These are phyloP conservation scores for Leptinotarsa haldemani DNA, from an alignment of 2,888 invertebrate genomes.

Conservation along the genomic window DNA sequence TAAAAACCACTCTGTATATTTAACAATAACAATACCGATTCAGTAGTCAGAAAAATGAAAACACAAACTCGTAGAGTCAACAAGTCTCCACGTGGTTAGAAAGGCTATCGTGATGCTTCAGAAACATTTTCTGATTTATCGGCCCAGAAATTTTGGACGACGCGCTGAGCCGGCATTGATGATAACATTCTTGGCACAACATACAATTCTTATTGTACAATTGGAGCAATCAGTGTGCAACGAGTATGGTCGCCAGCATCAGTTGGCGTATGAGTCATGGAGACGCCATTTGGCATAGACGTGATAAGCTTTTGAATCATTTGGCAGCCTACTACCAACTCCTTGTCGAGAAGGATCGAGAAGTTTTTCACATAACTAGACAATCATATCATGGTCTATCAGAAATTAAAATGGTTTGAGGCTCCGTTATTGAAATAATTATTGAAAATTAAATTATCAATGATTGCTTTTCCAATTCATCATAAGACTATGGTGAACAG, in stretches of 20 bases:
- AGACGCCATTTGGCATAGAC: constrained; percentile 38
- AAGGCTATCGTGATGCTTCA: constrained; percentile 34
- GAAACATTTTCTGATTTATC: constrained; percentile 50
- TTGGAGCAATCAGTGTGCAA: constrained; percentile 32
- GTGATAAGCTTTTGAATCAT: constrained; percentile 28
- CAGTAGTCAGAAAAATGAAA: too few relatives aligned
- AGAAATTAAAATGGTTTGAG: too few relatives aligned
- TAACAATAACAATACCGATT: too few relatives aligned
- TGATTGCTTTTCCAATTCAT: too few relatives aligned
- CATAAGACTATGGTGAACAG: too few relatives aligned
- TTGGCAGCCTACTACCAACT: constrained; percentile 27
- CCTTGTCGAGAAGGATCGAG: background rate
- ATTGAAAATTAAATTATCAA: too few relatives aligned
- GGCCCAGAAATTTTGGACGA: constrained; percentile 42
- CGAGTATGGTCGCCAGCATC: constrained; percentile 20
- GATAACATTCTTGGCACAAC: constrained; percentile 58
- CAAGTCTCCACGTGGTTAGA: constrained; percentile 25
- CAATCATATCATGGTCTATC: background rate
- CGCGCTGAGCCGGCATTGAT: constrained; percentile 50
- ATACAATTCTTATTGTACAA: constrained; percentile 39
- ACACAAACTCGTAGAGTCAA: constrained; percentile 21
- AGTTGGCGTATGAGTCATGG: constrained; percentile 31
- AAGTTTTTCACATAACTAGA: background rate
- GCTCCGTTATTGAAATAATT: too few relatives aligned
- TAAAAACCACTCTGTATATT: too few relatives aligned